A percentile compares a stretch with the other conserved stretches of the same genome.
Evolutionary conservation across 2,113 vertebrate species (phyloP).

Genomic region (Salminus brasiliensis): DNA sequence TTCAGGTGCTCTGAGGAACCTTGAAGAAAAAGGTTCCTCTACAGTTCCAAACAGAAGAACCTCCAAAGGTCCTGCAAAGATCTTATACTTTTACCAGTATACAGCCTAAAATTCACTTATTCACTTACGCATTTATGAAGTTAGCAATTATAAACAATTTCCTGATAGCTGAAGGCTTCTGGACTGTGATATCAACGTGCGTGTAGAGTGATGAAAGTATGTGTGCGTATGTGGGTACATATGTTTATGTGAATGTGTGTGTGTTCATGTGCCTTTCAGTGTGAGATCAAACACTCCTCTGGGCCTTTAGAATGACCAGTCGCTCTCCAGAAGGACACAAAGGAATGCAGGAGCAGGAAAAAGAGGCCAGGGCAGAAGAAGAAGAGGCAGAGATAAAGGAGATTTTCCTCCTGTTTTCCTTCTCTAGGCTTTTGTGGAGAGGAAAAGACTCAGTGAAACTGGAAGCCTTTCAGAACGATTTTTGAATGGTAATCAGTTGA

Average conservation of each 20-base stretch:
- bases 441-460: slow-evolving; percentile 62
- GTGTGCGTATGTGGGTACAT: no score
- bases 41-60: no score
- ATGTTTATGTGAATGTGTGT: slow-evolving; percentile 27
- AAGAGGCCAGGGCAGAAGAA: neutral
- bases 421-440: slow-evolving; percentile 37
- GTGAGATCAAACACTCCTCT: slow-evolving; percentile 18
- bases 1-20: no score
- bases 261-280: slow-evolving; percentile 21
- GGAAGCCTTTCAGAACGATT: neutral
- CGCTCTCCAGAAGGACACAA: slow-evolving; percentile 27
- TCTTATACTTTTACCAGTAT: no score
- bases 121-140: no score
- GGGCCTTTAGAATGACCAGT: slow-evolving; percentile 18
- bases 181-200: no score
- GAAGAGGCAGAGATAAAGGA: slow-evolving; percentile 62
- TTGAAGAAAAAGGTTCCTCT: no score
- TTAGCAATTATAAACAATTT: no score
- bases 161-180: no score
- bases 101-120: no score
- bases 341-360: neutral
- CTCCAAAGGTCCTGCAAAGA: no score
- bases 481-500: slow-evolving; percentile 13
- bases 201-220: no score
- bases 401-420: slow-evolving; percentile 31